Conservation (phyloP, 1,140 invertebrate genomes). For the Drosophila athabasca region DNA sequence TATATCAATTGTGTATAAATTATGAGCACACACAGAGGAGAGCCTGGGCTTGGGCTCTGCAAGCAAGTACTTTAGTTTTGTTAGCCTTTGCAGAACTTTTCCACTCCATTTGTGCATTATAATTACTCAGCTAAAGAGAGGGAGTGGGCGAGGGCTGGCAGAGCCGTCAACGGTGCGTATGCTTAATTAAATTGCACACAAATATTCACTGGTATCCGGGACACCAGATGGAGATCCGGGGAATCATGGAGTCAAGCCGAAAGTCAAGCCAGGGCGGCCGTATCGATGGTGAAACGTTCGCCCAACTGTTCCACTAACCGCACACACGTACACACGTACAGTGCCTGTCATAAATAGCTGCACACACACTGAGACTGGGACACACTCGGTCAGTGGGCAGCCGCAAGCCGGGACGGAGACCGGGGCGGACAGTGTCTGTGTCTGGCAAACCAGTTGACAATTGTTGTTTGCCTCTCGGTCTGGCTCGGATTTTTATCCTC, state of each 20-base stretch:
- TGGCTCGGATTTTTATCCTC: constrained; percentile 69
- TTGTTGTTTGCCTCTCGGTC: constrained; percentile 51
- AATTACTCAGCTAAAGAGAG: constrained; percentile 25
- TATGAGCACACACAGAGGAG: constrained; percentile 27
- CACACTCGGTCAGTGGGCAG: not conserved
- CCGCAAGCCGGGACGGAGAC: not conserved
- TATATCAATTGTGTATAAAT: constrained; percentile 72
- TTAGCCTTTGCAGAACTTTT: constrained; percentile 48
- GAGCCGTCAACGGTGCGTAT: constrained; percentile 32
- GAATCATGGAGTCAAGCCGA: constrained; percentile 5
- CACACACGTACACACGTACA: constrained; percentile 50
- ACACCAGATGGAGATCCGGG: not conserved
- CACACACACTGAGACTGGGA: not conserved
- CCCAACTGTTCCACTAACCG: constrained; percentile 57
- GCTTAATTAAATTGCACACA: constrained; percentile 57
- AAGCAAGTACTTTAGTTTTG: constrained; percentile 15
- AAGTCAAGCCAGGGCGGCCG: constrained; percentile 35
- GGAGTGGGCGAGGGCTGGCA: not conserved
- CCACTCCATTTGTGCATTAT: constrained; percentile 65
- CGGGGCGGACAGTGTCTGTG: constrained; percentile 2
- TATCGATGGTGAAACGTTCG: constrained; percentile 42
- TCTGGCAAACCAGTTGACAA: constrained; percentile 41
- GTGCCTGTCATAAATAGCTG: constrained; percentile 52
- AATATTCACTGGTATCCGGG: constrained; percentile 10
- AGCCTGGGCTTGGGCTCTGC: not conserved